Base-by-base conservation (phyloP, 1,140 invertebrate genomes). In the Mactra quadrangularis region DNA sequence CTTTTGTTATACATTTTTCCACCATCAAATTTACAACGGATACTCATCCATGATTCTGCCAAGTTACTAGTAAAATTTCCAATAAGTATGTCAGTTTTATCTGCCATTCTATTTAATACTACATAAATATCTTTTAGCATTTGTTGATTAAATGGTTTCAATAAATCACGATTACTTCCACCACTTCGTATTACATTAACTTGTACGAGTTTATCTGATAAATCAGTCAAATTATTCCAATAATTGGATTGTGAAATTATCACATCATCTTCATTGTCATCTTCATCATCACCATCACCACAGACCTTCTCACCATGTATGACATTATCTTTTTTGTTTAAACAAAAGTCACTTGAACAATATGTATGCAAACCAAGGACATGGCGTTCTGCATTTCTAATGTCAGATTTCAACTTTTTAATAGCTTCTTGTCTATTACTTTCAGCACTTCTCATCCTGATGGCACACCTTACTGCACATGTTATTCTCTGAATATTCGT, bases 321-420 rank as follows among this genome's bases (percentile, higher is more conserved):
- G 29, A n/a, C 7, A 31, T 3, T 59, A 25, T 11, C 45, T 47
- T 25, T 68, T 75, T 75, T 75, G 17, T 45, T 3, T 41, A 41
- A 59, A 29, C 71, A 75, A 75, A 75, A 75, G 27, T 59, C 66
- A 55, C 25, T 75, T 11, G 68, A 71, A 53, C 71, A 75, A 7
- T n/a, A 27, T 3, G 62, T 45, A 64, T 77, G 38, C 17, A 33
- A 50, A 50, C 57, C 78, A 17, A 45, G 70, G 45, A 59, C 45
- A 60, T 82, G 66, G 1, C 27, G 17, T 13, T n/a, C 68, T 29
- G 53, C 38, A 47, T 71, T 82, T 33, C 33, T 22, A 25, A 82
- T 82, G 33, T 82, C 78, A 33, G 41, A 1, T 35, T 4, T 33
- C 13, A 70, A 31, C 17, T 55, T 31, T 38, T 59, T 81, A 41